phyloP scores from a whole-genome alignment of 37 sponge, comb jelly and placozoan species.

The Dysidea cf. avara region DNA sequence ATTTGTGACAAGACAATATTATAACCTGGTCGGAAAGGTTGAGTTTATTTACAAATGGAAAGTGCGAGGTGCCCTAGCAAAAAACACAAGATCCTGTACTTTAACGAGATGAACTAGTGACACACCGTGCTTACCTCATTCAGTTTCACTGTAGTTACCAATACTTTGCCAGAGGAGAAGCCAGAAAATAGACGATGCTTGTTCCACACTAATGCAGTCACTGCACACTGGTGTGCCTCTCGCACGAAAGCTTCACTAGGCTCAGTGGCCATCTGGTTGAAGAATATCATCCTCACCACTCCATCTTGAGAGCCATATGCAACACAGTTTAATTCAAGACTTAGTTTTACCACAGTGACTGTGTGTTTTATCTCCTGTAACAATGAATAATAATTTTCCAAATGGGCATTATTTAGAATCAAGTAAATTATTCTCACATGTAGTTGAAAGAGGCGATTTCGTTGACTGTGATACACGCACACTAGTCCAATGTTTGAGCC shows the following conservation, averaged over 20 bases:
- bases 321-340: conserved; percentile 10
- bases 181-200: conserved; percentile 53
- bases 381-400: neutral
- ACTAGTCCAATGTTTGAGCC: conserved; percentile 77
- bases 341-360: conserved; percentile 37
- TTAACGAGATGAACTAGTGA: no score
- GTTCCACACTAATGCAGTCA: conserved; percentile 57
- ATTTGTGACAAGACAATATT: no score
- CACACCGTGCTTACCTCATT: conserved; percentile 4
- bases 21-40: no score
- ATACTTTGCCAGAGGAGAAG: conserved; percentile 55
- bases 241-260: neutral
- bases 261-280: conserved; percentile 13
- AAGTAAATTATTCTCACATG: conserved; percentile 27
- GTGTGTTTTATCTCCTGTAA: conserved; percentile 42
- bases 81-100: no score
- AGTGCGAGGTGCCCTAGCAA: no score
- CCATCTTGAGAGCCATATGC: conserved; percentile 50
- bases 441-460: conserved; percentile 30
- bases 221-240: conserved; percentile 31
- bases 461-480: conserved; percentile 45
- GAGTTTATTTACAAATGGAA: no score
- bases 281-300: conserved; percentile 15
- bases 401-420: neutral
- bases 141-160: conserved; percentile 22